Percentiles rank a stretch among this genome's conserved stretches.
Evolutionary conservation across 1,140 invertebrate genomes (phyloP).

Genomic region (Achroia grisella): DNA sequence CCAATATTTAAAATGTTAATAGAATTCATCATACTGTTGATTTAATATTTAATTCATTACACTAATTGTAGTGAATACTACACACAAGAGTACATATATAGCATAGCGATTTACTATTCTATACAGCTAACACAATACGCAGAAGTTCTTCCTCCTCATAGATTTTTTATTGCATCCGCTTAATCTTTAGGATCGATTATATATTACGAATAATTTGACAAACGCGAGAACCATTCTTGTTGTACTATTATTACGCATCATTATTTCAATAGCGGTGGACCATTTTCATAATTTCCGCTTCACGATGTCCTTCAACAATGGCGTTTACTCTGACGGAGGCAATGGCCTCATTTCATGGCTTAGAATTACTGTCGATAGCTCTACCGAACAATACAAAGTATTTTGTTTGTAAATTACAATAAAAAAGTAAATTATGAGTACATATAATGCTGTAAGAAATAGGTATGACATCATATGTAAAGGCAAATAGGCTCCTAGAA

Average conservation of each 20-base stretch:
- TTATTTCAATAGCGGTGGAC: constrained; percentile 13
- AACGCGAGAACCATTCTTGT: constrained; percentile 6
- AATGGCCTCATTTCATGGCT: constrained; percentile 30
- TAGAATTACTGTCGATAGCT: constrained; percentile 32
- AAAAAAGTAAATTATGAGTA: constrained; percentile 30
- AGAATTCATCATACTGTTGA: constrained; percentile 8
- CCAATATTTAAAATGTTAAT: constrained; percentile 10
- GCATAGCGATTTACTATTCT: constrained; percentile 1
- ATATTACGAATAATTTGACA: constrained; percentile 2
- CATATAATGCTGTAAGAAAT: constrained; percentile 32
- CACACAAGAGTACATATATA: constrained; percentile 1
- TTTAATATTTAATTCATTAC: constrained; percentile 12
- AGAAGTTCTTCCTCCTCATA: constrained; percentile 5
- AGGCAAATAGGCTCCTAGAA: too few species aligned
- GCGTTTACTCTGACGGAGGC: constrained; percentile 20
- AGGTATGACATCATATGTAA: too few species aligned
- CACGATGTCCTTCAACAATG: constrained; percentile 12
- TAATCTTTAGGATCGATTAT: constrained; percentile 10
- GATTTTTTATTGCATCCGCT: constrained; percentile 11
- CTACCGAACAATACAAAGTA: constrained; percentile 14
- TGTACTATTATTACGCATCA: constrained; percentile 9
- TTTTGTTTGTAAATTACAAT: constrained; percentile 24
- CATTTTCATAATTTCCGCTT: constrained; percentile 26
- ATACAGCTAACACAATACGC: constrained; percentile 8
- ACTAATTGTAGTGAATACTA: constrained; percentile 8